Evolutionary conservation across 2,797 vertebrate species (phyloP), one percentile per base, ranked within the genome.

Genomic region (Rhynchotus rufescens): DNA sequence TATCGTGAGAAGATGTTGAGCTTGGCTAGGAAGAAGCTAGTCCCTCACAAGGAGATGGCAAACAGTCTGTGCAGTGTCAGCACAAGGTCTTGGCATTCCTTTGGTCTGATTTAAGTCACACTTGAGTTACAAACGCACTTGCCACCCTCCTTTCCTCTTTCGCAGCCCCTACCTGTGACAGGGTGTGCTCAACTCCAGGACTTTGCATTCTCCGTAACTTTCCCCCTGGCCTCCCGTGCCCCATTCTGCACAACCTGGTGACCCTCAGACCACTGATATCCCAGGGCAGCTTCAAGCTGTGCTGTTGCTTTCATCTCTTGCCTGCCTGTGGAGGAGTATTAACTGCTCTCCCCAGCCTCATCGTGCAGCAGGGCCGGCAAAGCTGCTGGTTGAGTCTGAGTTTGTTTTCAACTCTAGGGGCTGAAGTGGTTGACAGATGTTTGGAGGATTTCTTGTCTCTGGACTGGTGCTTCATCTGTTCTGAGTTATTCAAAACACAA

Each of bases 401-500:
- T 36, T 61, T 59, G 42, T 44, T 89, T 90, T 86, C 73, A 71
- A 75, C 74, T 89, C 49, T 86, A 3, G 0, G 49, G 62, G 78
- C 85, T 86, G 94, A 75, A 80, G 61, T 8, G 3, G 44, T 61
- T 93, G 86, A 88, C 92, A 91, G 83, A 87, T 94, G 80, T 94
- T 94, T 40, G 15, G 82, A 94, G 93, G 89, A 64, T 87, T 92
- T 90, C 94, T 96, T 86, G 85, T 64, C 76, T 90, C 91, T 34
- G 78, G 76, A 89, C 90, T 80, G 91, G 81, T 4, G 6, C 76
- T 95, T 96, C 22, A 0, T 64, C 91, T 95, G 67, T 91, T 94
- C 82, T 42, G 64, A 95, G 80, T 75, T 94, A 96, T 94, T 94
- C 90, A 78, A 93, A 96, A 91, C 74, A 83, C 72, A 93, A 96